A percentile compares a stretch with the other conserved stretches of the same genome.
Evolutionary conservation across 2,888 invertebrate species (phyloP).

Genomic region (Mythimna vitellina): DNA sequence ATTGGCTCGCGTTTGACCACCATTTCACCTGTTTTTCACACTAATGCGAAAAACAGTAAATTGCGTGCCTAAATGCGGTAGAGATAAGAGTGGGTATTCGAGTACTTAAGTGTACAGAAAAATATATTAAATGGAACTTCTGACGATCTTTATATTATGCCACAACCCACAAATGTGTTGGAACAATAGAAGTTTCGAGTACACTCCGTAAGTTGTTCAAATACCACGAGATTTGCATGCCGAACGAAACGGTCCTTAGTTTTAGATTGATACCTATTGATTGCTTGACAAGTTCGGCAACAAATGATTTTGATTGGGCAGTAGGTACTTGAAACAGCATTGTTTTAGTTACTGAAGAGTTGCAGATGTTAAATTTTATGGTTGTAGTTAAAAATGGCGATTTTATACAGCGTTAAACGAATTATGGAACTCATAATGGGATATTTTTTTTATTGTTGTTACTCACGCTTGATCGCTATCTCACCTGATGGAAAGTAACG

Average conservation of each 20-base stretch:
- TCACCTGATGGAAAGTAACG: no score
- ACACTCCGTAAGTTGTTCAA: slow-evolving; percentile 55
- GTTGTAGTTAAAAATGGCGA: neutral
- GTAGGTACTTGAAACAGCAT: slow-evolving; percentile 5
- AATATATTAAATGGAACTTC: slow-evolving; percentile 22
- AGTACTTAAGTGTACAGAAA: no score
- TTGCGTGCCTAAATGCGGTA: no score
- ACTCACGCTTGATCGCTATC: no score
- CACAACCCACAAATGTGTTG: slow-evolving; percentile 38
- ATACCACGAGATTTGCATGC: slow-evolving; percentile 50
- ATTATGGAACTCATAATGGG: neutral
- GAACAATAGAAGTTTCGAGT: slow-evolving; percentile 56
- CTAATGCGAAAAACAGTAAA: no score
- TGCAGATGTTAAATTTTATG: slow-evolving; percentile 33
- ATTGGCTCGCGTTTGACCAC: no score
- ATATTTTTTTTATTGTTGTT: neutral
- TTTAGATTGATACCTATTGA: slow-evolving; percentile 41
- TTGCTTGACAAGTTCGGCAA: neutral
- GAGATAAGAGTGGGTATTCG: no score
- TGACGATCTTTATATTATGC: neutral
- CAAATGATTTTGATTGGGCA: slow-evolving; percentile 23
- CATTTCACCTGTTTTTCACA: no score
- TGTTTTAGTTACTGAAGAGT: slow-evolving; percentile 18
- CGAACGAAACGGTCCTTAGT: slow-evolving; percentile 20
- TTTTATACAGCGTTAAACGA: neutral